Conservation (phyloP, 2,888 invertebrate genomes). For the Nomada ruficornis region DNA sequence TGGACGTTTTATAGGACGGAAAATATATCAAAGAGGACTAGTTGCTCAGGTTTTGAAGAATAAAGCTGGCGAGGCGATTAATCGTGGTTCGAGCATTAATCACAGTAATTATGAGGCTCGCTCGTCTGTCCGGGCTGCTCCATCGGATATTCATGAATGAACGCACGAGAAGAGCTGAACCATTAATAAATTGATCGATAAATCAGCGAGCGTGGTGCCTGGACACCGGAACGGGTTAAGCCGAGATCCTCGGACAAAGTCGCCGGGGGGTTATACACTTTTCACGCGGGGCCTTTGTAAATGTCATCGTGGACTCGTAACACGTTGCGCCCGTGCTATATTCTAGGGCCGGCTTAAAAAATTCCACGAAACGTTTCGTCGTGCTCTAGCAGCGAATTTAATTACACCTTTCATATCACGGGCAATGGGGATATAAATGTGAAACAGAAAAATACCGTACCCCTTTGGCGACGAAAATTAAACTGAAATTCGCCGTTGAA, state of each 20-base stretch:
- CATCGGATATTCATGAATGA: conserved; percentile 70
- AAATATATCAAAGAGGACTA: neutral
- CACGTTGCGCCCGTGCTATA: too few species aligned
- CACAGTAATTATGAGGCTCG: conserved; percentile 62
- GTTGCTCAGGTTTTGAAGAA: conserved; percentile 34
- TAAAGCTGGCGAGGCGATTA: conserved; percentile 31
- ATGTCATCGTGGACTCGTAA: too few species aligned
- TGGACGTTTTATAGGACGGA: neutral
- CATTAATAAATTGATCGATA: conserved; percentile 72
- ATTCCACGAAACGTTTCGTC: too few species aligned
- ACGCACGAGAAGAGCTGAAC: conserved; percentile 57
- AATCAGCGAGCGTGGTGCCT: conserved; percentile 57
- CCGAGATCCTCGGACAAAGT: conserved; percentile 13
- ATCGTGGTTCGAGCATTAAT: conserved; percentile 57
- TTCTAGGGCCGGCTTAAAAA: too few species aligned
- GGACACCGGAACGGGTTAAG: conserved; percentile 45
- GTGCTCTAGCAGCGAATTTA: too few species aligned
- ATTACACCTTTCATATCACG: neutral
- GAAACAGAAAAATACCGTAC: neutral
- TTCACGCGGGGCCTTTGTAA: too few species aligned
- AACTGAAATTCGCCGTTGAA: neutral
- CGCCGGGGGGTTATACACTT: neutral
- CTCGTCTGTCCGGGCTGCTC: conserved; percentile 57
- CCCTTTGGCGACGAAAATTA: neutral
- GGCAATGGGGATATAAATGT: neutral